Percentiles rank a stretch among this genome's conserved stretches.
These are phyloP conservation scores for Salvelinus fontinalis DNA, from an alignment of 2,113 vertebrate species.

Conservation along the genomic window DNA sequence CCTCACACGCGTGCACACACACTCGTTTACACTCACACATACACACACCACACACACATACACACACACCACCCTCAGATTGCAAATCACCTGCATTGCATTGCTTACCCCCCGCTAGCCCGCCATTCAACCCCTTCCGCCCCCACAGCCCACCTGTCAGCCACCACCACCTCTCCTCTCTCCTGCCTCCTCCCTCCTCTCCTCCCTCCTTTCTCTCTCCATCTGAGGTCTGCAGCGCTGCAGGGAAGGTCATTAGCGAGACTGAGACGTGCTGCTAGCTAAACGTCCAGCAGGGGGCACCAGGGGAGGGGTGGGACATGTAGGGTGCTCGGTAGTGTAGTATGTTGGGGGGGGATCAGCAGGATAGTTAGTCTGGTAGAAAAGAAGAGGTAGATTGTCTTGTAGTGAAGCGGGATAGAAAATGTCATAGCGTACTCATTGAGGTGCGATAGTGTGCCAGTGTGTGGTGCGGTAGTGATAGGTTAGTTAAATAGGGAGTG, in stretches of 20 bases:
- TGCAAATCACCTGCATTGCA: slow-evolving; percentile 52
- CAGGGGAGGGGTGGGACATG: too few relatives aligned
- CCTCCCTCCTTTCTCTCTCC: neutral
- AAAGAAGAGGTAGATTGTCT: too few relatives aligned
- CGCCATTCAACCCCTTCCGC: slow-evolving; percentile 12
- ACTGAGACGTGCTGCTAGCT: too few relatives aligned
- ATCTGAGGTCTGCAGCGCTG: neutral
- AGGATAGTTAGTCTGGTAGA: too few relatives aligned
- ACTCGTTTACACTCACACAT: neutral
- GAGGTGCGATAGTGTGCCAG: too few relatives aligned
- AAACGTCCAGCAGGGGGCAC: too few relatives aligned
- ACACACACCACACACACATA: slow-evolving; percentile 7
- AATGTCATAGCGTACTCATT: too few relatives aligned
- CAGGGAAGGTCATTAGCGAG: slow-evolving; percentile 15
- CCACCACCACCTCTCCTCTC: neutral
- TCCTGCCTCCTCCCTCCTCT: neutral
- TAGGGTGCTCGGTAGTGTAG: too few relatives aligned
- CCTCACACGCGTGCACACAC: neutral
- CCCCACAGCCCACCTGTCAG: neutral
- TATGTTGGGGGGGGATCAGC: too few relatives aligned
- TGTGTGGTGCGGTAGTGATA: too few relatives aligned
- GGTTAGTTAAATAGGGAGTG: too few relatives aligned
- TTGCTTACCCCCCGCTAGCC: slow-evolving; percentile 36
- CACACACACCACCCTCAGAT: slow-evolving; percentile 33
- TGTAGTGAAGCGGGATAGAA: too few relatives aligned